Evolutionary conservation across 92 coral and sea anemone genomes (phyloP), one percentile per base, ranked within the genome.

Genomic region (Actinernus sp.): DNA sequence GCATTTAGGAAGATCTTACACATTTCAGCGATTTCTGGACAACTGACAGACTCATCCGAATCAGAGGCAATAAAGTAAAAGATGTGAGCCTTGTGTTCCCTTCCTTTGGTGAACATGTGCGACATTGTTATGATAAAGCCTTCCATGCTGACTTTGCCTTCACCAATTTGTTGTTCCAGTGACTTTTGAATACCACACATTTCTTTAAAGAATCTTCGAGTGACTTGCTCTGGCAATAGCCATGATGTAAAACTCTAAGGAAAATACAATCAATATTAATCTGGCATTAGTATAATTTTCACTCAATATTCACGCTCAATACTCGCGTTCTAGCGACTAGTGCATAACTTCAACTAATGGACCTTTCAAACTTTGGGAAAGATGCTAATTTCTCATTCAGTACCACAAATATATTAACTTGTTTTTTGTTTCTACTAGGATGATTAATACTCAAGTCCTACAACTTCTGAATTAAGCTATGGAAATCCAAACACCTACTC

Each of bases 191-290:
- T 54, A 25, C 68, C 74, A 43, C 72, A 77, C 83, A 86, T 90
- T 76, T 86, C 92, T 29, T 81, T 90, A 54, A 84, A 90, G 61
- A 90, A 60, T n/a, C 92, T 78, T n/a, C 58, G 68, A 16, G 78
- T 83, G 37, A 64, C 61, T 39, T 50, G 76, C 43, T 80, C 92
- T 41, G 97, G 92, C 11, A 90, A 53, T 19, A 90, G 69, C 97
- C 97, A 90, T 20, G 86, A 61, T 29, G 71, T 68, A 47, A 61
- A 91, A 30, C 80, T 74, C 96, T 90, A 29, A 1, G 60, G 25
- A 49, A 10, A 12, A 31, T 8, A 10, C 37, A 12, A 63, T 11
- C n/a, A n/a, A n/a, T n/a, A n/a, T n/a, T n/a, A n/a, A n/a, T n/a
- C n/a, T n/a, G n/a, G n/a, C 1, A 28, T 3, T 24, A 36, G 48